A percentile compares a stretch with the other conserved stretches of the same genome.
phyloP scores from a whole-genome alignment of 2,797 vertebrate genomes.

The Nannoperca obscura region DNA sequence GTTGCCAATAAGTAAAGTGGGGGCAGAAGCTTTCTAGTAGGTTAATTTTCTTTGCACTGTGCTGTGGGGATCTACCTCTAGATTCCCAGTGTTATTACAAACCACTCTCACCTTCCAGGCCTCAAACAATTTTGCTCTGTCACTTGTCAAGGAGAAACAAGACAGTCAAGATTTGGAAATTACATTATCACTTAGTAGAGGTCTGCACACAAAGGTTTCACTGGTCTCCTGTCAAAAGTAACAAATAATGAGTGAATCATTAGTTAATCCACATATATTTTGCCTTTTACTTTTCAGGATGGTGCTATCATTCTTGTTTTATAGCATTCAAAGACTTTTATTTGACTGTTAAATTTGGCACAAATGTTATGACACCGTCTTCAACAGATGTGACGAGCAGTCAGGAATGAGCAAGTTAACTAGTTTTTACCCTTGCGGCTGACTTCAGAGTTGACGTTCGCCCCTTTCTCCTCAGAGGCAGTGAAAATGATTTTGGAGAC shows the following conservation, averaged over 20 bases:
- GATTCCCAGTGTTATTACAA: conserved; percentile 71
- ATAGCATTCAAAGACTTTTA: conserved; percentile 44
- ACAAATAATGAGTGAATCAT: conserved; percentile 23
- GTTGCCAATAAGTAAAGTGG: conserved; percentile 49
- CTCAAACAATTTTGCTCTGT: conserved; percentile 49
- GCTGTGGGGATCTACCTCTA: conserved; percentile 48
- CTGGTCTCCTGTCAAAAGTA: conserved; percentile 18
- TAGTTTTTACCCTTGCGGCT: conserved; percentile 69
- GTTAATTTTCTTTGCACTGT: conserved; percentile 55
- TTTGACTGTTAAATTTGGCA: conserved; percentile 59
- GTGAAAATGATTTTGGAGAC: conserved; percentile 78
- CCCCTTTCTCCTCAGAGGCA: conserved; percentile 67
- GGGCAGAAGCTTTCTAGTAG: conserved; percentile 41
- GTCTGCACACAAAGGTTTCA: conserved; percentile 5
- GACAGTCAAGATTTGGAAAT: conserved; percentile 48
- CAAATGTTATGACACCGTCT: conserved; percentile 47
- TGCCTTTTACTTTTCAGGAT: conserved; percentile 33
- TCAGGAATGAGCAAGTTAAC: conserved; percentile 58
- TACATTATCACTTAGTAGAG: conserved; percentile 38
- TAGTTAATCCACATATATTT: conserved; percentile 32
- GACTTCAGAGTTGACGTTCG: conserved; percentile 59
- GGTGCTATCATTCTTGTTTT: conserved; percentile 34
- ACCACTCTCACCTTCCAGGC: conserved; percentile 49
- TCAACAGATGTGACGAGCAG: conserved; percentile 45
- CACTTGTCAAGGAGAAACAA: conserved; percentile 69